A percentile compares a stretch with the other conserved stretches of the same genome.
Conservation (phyloP, 1,140 invertebrate genomes). For the Sarcophaga peregrina region DNA sequence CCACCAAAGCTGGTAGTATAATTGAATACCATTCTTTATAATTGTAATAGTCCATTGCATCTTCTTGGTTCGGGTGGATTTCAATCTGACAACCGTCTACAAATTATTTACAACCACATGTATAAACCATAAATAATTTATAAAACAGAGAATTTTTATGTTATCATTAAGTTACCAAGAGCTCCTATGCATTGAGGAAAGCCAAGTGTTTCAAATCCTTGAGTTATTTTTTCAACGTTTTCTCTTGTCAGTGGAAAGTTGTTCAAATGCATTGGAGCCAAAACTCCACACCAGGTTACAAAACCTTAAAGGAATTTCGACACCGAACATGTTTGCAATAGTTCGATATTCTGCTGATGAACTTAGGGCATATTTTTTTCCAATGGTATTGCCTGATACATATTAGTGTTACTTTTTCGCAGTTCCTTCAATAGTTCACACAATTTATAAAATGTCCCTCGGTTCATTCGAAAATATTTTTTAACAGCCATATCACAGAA, state of each 20-base stretch:
- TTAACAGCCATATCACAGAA: not conserved
- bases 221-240: not conserved
- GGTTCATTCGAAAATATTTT: not conserved
- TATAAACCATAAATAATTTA: not conserved
- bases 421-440: not conserved
- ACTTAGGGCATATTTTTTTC: not conserved
- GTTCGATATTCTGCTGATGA: not conserved
- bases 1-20: not conserved
- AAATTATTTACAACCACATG: too few species aligned
- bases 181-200: not conserved
- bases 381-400: not conserved
- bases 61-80: not conserved
- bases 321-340: not conserved
- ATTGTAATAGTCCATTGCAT: constrained; percentile 12
- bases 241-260: too few species aligned
- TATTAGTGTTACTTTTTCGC: not conserved
- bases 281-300: not conserved
- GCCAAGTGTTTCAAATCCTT: not conserved
- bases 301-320: not conserved
- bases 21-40: constrained; percentile 11
- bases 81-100: constrained; percentile 16
- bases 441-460: not conserved
- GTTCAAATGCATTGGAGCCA: not conserved
- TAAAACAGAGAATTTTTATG: not conserved
- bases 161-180: not conserved